Evolutionary conservation across 2,113 vertebrate genomes (phyloP).

Genomic region (Meles meles): DNA sequence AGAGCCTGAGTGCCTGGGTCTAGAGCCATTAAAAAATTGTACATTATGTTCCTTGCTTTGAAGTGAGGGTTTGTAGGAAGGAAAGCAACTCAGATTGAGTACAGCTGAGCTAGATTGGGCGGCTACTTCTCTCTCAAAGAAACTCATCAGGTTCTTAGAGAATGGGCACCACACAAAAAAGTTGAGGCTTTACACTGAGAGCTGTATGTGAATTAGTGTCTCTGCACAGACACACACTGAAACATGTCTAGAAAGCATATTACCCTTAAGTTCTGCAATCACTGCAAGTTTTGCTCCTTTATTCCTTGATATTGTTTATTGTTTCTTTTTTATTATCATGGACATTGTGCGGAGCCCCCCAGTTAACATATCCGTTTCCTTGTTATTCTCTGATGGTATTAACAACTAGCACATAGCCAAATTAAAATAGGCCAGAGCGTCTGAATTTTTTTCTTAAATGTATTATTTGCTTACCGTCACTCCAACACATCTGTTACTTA

Average conservation of each 20-base stretch:
- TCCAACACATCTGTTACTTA: background rate
- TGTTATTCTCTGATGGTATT: background rate
- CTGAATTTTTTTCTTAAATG: background rate
- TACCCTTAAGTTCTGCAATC: background rate
- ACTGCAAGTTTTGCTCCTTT: background rate
- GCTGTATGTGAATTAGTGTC: background rate
- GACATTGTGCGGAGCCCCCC: background rate
- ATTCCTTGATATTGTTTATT: background rate
- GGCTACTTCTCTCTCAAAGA: slow-evolving; percentile 92
- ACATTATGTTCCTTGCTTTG: slow-evolving; percentile 99
- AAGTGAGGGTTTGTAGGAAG: slow-evolving; percentile 95
- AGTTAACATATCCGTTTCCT: background rate
- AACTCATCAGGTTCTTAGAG: slow-evolving; percentile 86
- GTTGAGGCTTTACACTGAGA: slow-evolving; percentile 84
- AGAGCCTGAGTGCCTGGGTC: slow-evolving; percentile 96
- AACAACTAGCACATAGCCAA: background rate
- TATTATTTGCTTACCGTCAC: background rate
- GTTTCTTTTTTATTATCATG: background rate
- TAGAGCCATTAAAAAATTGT: slow-evolving; percentile 99
- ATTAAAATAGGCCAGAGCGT: background rate
- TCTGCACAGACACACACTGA: background rate
- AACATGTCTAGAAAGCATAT: background rate
- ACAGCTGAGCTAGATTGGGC: slow-evolving; percentile 93
- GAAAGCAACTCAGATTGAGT: slow-evolving; percentile 92
- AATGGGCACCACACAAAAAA: slow-evolving; percentile 83